phyloP scores from a whole-genome alignment of 1,140 invertebrate genomes.

The Orchestia grillus region DNA sequence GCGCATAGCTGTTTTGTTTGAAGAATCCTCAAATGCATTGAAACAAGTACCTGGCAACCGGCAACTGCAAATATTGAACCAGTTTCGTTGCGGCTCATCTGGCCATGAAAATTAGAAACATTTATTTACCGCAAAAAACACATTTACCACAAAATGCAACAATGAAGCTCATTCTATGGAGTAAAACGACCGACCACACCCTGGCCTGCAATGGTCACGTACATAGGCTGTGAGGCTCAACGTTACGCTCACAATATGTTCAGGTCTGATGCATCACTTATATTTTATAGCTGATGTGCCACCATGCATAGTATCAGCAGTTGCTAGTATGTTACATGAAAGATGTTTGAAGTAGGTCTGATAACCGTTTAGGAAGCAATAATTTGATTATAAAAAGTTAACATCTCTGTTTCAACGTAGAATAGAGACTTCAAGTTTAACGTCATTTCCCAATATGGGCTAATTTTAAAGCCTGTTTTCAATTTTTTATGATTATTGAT shows the following conservation, averaged over 20 bases:
- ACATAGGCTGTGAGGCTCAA: background rate
- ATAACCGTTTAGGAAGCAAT: too few relatives aligned
- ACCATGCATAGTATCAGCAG: background rate
- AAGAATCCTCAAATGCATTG: background rate
- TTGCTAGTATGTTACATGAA: too few relatives aligned
- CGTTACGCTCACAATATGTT: background rate
- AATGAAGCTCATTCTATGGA: background rate
- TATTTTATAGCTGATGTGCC: background rate
- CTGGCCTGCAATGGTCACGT: background rate
- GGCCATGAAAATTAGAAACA: background rate
- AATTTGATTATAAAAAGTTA: too few relatives aligned
- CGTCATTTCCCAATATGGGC: background rate
- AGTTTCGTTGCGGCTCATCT: background rate
- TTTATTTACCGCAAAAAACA: too few relatives aligned
- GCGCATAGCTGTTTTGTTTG: background rate
- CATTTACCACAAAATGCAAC: too few relatives aligned
- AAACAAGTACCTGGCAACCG: background rate
- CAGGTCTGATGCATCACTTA: background rate
- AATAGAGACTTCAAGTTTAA: too few relatives aligned
- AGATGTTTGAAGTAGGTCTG: too few relatives aligned
- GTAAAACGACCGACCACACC: background rate
- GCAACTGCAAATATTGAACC: background rate
- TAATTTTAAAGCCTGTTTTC: background rate
- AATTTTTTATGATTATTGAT: background rate
- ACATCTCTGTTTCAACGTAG: too few relatives aligned